Evolutionary conservation across 2,888 invertebrate genomes (phyloP), one percentile per base, ranked within the genome.

Genomic region (Nesidiocoris tenuis): DNA sequence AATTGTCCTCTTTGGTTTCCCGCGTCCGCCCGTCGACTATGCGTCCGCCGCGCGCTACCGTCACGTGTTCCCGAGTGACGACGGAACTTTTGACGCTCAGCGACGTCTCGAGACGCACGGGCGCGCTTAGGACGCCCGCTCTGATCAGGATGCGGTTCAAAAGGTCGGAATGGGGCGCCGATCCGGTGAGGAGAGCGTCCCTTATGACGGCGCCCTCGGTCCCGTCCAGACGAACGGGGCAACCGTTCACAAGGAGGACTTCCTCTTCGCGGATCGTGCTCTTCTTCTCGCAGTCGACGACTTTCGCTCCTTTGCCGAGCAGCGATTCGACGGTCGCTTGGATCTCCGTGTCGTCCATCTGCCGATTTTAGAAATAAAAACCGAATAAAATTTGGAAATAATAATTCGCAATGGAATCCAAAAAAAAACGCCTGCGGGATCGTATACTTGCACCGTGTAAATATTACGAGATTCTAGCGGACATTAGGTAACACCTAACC

Each of bases 301-400:
- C 89, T 84, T 89, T 88, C 24, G 87, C 89, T 78, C 89, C 89
- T 80, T 89, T 90, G 77, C 91, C 91, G 79, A 90, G 87, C 80
- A 91, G 88, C 79, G 90, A 89, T 83, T 91, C 90, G 77, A 91
- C 91, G 78, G 90, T 90, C 81, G 90, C 90, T 82, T 90, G 88
- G 80, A 91, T 90, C 84, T 91, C 90, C 80, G 87, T 85, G 83
- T 90, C 90, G 84, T 91, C 90, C 89, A 90, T 89, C 76, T 59
- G 67, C 61, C 17, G 17, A 59, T 39, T 3, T 3, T 39, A n/a
- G n/a, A n/a, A n/a, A 39, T 55, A 56, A 17, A 65, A 56, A 55
- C 21, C 9, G 24, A 5, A 74, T 56, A 1, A 71, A 24, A 57
- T 7, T 1, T 9, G 54, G 2, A 54, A 19, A n/a, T n/a, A n/a